Evolutionary conservation across 2,888 invertebrate genomes (phyloP).

Genomic region (Graphium colonna): DNA sequence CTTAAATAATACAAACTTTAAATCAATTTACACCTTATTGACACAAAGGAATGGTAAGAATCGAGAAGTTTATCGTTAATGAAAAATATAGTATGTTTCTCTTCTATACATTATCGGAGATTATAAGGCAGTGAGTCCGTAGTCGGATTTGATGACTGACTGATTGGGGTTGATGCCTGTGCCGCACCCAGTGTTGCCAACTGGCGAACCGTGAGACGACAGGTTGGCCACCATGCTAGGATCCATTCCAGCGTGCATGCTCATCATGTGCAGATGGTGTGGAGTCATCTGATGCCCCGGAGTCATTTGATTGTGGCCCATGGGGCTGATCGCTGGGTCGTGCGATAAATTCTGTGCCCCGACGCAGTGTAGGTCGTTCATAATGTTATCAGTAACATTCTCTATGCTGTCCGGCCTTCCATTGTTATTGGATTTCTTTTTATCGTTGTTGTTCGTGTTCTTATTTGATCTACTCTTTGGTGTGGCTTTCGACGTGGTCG

Average conservation of each 20-base stretch:
- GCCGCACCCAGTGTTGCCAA: slow-evolving; percentile 72
- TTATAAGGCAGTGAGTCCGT: slow-evolving; percentile 89
- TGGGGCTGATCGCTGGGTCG: slow-evolving; percentile 74
- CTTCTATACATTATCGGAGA: slow-evolving; percentile 66
- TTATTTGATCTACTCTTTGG: slow-evolving; percentile 84
- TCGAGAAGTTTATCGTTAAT: slow-evolving; percentile 55
- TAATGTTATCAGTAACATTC: slow-evolving; percentile 82
- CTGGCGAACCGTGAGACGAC: slow-evolving; percentile 77
- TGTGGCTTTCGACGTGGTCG: slow-evolving; percentile 78
- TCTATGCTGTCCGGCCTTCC: slow-evolving; percentile 83
- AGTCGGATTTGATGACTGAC: slow-evolving; percentile 90
- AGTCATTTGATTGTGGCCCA: slow-evolving; percentile 69
- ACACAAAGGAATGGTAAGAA: slow-evolving; percentile 76
- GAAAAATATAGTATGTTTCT: slow-evolving; percentile 61
- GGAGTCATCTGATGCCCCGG: slow-evolving; percentile 78
- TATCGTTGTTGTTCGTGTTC: slow-evolving; percentile 77
- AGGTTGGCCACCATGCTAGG: slow-evolving; percentile 73
- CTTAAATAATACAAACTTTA: slow-evolving; percentile 54
- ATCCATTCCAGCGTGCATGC: slow-evolving; percentile 69
- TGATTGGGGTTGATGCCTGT: slow-evolving; percentile 67
- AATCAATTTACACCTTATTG: slow-evolving; percentile 73
- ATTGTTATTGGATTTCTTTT: slow-evolving; percentile 75
- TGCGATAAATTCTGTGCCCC: slow-evolving; percentile 72
- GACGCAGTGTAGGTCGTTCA: slow-evolving; percentile 80
- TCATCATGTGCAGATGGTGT: slow-evolving; percentile 73